These are phyloP conservation scores for Orthosia gothica DNA, from an alignment of 2,888 invertebrate species.

Conservation along the genomic window DNA sequence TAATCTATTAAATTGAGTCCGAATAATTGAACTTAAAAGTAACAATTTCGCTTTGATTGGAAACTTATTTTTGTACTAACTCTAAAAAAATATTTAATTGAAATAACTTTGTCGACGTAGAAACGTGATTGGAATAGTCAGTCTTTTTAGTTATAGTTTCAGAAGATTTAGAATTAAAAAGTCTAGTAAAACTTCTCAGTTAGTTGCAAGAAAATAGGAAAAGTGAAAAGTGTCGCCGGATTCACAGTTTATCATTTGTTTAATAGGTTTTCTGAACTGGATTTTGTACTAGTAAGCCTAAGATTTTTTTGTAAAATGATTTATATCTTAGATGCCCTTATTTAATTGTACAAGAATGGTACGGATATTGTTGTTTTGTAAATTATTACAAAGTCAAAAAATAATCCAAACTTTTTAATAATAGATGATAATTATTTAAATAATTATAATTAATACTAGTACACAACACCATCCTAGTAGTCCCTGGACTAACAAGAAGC, in stretches of 20 bases:
- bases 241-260: background rate
- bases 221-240: conserved; percentile 8
- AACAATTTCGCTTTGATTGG: conserved; percentile 31
- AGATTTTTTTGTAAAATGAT: background rate
- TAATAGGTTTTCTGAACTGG: background rate
- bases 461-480: too few relatives aligned
- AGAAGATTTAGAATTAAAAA: conserved; percentile 7
- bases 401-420: too few relatives aligned
- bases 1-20: background rate
- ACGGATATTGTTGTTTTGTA: too few relatives aligned
- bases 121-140: conserved; percentile 32
- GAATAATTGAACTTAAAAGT: background rate
- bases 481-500: too few relatives aligned
- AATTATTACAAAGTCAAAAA: too few relatives aligned
- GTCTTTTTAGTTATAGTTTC: conserved; percentile 41
- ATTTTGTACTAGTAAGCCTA: background rate
- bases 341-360: too few relatives aligned
- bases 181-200: background rate
- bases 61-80: conserved; percentile 42
- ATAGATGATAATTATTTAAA: too few relatives aligned
- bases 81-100: background rate
- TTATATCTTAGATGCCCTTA: background rate
- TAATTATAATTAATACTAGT: too few relatives aligned
- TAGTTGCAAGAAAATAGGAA: conserved; percentile 7
- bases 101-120: conserved; percentile 1